Conservation (phyloP, 2,797 vertebrate species). For the Enteromius argenteus region DNA sequence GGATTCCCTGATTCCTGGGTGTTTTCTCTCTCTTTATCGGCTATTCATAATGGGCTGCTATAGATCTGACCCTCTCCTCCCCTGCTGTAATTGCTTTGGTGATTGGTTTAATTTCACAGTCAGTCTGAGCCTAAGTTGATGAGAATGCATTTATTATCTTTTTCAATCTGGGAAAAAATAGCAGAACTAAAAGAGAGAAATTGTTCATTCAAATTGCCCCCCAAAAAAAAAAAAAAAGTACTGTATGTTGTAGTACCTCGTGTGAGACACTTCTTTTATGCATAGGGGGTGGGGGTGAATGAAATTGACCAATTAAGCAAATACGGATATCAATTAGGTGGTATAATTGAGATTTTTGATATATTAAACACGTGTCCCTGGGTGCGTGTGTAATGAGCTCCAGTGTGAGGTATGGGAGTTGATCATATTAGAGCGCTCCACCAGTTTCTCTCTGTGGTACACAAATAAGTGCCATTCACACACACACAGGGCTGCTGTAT, state of each 20-base stretch:
- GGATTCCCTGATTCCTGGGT: conserved; percentile 55
- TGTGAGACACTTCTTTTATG: conserved; percentile 62
- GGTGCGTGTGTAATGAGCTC: conserved; percentile 77
- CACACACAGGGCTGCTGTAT: conserved; percentile 36
- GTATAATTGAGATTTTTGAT: conserved; percentile 79
- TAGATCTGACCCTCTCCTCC: conserved; percentile 56
- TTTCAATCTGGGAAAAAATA: conserved; percentile 66
- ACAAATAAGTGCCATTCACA: conserved; percentile 36
- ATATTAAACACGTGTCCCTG: conserved; percentile 78
- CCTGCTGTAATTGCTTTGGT: conserved; percentile 60
- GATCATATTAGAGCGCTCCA: conserved; percentile 50
- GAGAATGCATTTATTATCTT: conserved; percentile 57
- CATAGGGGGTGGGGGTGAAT: conserved; percentile 54
- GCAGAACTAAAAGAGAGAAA: conserved; percentile 44
- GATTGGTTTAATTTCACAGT: conserved; percentile 65
- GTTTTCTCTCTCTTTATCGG: conserved; percentile 58
- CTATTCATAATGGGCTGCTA: conserved; percentile 58
- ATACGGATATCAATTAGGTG: conserved; percentile 84
- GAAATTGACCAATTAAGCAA: conserved; percentile 77
- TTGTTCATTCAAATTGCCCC: conserved; percentile 56
- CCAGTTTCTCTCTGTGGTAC: conserved; percentile 18
- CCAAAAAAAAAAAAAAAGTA: conserved; percentile 61
- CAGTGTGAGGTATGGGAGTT: conserved; percentile 70
- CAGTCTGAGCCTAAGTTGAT: conserved; percentile 56
- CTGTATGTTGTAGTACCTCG: conserved; percentile 31